Conservation (phyloP, 2,888 invertebrate genomes). For the Siphlonurus alternatus region DNA sequence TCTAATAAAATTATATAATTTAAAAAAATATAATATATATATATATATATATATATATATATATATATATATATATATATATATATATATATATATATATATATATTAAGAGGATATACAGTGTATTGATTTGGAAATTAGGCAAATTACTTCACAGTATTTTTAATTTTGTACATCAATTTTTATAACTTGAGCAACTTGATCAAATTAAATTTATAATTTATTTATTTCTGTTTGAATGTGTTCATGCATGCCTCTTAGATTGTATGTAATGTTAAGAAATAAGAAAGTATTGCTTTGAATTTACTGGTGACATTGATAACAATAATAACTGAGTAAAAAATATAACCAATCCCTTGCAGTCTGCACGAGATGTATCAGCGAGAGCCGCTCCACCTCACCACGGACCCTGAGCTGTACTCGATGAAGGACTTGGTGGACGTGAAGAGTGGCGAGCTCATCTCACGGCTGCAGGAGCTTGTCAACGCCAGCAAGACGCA, state of each 20-base stretch:
- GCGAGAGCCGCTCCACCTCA: conserved; percentile 38
- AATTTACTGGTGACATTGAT: conserved; percentile 7
- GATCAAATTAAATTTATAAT: no score
- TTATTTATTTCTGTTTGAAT: neutral
- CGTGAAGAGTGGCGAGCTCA: conserved; percentile 42
- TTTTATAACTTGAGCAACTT: no score
- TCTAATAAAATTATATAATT: neutral
- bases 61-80: no score
- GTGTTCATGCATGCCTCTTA: neutral
- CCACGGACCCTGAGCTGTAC: conserved; percentile 48
- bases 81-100: no score
- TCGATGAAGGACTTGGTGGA: conserved; percentile 53
- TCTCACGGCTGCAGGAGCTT: conserved; percentile 35
- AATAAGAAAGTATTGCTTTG: no score
- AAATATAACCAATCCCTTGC: conserved; percentile 4
- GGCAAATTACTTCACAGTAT: no score
- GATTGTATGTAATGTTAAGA: no score
- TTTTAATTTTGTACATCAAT: no score
- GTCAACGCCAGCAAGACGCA: conserved; percentile 42
- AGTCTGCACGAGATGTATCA: conserved; percentile 39
- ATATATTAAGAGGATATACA: no score
- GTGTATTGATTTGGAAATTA: no score
- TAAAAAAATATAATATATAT: neutral
- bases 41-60: no score
- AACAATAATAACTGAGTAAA: neutral